A percentile compares a stretch with the other conserved stretches of the same genome.
Conservation (phyloP, 1,140 invertebrate species). For the Caenorhabditis brenneri region DNA sequence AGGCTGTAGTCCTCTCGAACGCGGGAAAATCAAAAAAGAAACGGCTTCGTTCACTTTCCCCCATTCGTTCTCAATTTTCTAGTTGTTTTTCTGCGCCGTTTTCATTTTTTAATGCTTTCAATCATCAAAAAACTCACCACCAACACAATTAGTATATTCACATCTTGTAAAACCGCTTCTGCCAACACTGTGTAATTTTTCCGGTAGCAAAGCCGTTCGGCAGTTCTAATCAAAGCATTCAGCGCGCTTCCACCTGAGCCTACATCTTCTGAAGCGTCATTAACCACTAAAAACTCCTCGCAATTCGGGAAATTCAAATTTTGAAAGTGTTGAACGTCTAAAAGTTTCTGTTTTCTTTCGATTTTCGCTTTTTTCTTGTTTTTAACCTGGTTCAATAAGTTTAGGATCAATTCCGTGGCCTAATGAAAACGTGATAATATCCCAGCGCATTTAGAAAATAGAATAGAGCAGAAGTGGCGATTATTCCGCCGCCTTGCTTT, state of each 20-base stretch:
- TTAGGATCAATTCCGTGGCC: background rate
- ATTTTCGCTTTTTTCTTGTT: background rate
- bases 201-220: background rate
- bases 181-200: background rate
- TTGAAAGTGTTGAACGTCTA: background rate
- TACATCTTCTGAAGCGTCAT: conserved; percentile 7
- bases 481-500: background rate
- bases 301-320: background rate
- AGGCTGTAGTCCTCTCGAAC: too few relatives aligned
- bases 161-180: background rate
- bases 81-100: too few relatives aligned
- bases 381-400: background rate
- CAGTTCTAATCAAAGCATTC: conserved; percentile 31
- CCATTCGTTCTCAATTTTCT: background rate
- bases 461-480: background rate
- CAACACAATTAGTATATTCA: background rate
- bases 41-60: background rate
- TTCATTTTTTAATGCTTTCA: background rate
- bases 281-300: background rate
- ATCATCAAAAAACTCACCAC: too few relatives aligned
- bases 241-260: conserved; percentile 18
- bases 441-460: background rate
- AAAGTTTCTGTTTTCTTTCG: background rate
- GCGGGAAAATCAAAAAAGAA: too few relatives aligned
- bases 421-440: background rate